phyloP scores from a whole-genome alignment of 1,140 invertebrate species.

The Drosophila tani region DNA sequence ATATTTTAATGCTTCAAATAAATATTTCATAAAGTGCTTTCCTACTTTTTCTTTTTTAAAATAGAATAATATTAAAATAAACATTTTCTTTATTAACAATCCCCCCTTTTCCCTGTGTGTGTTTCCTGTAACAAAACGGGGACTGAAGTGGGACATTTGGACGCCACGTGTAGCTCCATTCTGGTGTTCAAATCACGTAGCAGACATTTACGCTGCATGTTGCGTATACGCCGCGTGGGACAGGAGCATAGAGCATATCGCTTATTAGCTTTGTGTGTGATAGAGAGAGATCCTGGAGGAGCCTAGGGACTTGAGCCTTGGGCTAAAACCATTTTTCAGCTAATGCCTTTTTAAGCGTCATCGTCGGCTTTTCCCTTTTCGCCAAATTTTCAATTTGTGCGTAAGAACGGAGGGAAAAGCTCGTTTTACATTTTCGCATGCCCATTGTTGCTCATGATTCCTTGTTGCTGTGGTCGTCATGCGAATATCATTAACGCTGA shows the following conservation, averaged over 20 bases:
- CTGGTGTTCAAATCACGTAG: constrained; percentile 75
- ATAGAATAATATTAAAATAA: too few relatives aligned
- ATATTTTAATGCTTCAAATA: too few relatives aligned
- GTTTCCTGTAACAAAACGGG: constrained; percentile 30
- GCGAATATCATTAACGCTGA: constrained; percentile 49
- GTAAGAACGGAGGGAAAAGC: not conserved
- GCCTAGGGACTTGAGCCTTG: not conserved
- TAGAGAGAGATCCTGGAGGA: too few relatives aligned
- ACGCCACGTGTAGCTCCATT: constrained; percentile 60
- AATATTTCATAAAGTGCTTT: too few relatives aligned
- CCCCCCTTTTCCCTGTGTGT: not conserved
- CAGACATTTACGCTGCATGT: constrained; percentile 72
- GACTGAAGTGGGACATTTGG: constrained; percentile 47
- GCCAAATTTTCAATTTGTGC: constrained; percentile 34
- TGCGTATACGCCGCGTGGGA: constrained; percentile 74
- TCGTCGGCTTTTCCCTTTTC: constrained; percentile 10
- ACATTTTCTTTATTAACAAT: not conserved
- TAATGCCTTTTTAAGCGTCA: constrained; percentile 66
- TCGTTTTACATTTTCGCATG: constrained; percentile 8
- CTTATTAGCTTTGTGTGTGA: constrained; percentile 54
- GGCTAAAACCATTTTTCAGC: constrained; percentile 26
- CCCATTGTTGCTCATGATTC: constrained; percentile 9
- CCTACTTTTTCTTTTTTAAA: too few relatives aligned
- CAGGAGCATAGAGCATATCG: constrained; percentile 48
- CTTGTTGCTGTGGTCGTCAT: constrained; percentile 12